Conservation (phyloP, 1,140 invertebrate species). For the Megalonaias nervosa region DNA sequence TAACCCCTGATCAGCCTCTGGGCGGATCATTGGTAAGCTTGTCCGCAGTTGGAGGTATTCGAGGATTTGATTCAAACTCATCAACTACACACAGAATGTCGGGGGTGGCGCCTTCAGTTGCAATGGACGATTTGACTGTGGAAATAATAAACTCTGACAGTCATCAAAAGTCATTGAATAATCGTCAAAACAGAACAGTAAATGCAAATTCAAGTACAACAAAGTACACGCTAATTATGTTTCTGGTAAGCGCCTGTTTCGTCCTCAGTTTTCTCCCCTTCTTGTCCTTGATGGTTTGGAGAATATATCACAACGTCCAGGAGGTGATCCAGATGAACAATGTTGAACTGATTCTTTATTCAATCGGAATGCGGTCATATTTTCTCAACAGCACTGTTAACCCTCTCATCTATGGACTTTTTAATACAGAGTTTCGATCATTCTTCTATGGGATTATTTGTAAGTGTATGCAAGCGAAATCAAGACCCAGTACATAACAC, state of each 20-base stretch:
- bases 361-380: constrained; percentile 31
- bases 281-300: constrained; percentile 24
- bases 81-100: too few relatives aligned
- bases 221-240: constrained; percentile 32
- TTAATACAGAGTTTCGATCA: constrained; percentile 29
- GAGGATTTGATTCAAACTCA: too few relatives aligned
- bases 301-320: constrained; percentile 17
- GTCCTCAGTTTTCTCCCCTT: constrained; percentile 31
- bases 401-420: constrained; percentile 36
- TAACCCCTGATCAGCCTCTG: too few relatives aligned
- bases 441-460: constrained; percentile 11
- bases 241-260: constrained; percentile 18
- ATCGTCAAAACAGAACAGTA: too few relatives aligned
- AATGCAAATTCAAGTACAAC: constrained; percentile 6
- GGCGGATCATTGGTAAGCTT: too few relatives aligned
- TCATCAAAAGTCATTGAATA: too few relatives aligned
- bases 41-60: too few relatives aligned
- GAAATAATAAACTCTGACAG: too few relatives aligned
- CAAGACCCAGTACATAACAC: too few relatives aligned
- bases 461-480: neutral
- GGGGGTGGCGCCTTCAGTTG: too few relatives aligned
- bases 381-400: constrained; percentile 38
- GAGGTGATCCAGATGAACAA: constrained; percentile 15
- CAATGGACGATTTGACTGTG: too few relatives aligned
- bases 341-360: constrained; percentile 21